phyloP scores from a whole-genome alignment of 1,140 invertebrate species.

The Hyles euphorbiae region DNA sequence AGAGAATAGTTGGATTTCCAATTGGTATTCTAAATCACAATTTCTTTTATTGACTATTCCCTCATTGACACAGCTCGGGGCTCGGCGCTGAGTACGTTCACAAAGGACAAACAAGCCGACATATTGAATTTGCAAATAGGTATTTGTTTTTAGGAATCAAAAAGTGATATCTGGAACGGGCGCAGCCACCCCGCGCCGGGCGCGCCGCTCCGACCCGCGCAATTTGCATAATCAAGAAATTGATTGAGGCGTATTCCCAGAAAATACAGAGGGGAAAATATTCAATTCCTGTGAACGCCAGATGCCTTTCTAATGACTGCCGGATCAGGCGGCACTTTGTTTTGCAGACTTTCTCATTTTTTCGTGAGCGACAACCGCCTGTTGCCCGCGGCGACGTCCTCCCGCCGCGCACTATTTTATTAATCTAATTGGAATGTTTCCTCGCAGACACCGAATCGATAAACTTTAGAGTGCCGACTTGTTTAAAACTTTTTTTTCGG shows the following conservation, averaged over 20 bases:
- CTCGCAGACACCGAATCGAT: background rate
- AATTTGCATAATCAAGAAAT: conserved; percentile 70
- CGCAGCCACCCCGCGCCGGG: background rate
- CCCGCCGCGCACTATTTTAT: too few species aligned
- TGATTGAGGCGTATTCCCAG: conserved; percentile 62
- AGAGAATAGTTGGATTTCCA: too few species aligned
- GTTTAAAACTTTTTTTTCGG: too few species aligned
- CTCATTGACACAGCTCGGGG: too few species aligned
- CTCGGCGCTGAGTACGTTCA: too few species aligned
- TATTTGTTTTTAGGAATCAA: too few species aligned
- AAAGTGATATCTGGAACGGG: too few species aligned
- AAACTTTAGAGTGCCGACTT: too few species aligned
- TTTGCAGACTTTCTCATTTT: conserved; percentile 23
- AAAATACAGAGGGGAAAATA: conserved; percentile 40
- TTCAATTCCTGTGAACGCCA: conserved; percentile 46
- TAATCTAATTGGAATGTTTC: background rate
- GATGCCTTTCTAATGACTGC: conserved; percentile 55
- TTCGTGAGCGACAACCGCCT: conserved; percentile 26
- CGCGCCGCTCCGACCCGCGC: conserved; percentile 8
- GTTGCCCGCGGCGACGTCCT: conserved; percentile 28
- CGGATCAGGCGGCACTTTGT: conserved; percentile 32
- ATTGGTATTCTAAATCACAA: too few species aligned
- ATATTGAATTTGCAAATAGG: too few species aligned
- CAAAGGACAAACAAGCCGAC: too few species aligned
- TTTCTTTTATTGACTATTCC: too few species aligned